Conservation (phyloP, 2,888 invertebrate species). For the Dolichopus griseipennis region DNA sequence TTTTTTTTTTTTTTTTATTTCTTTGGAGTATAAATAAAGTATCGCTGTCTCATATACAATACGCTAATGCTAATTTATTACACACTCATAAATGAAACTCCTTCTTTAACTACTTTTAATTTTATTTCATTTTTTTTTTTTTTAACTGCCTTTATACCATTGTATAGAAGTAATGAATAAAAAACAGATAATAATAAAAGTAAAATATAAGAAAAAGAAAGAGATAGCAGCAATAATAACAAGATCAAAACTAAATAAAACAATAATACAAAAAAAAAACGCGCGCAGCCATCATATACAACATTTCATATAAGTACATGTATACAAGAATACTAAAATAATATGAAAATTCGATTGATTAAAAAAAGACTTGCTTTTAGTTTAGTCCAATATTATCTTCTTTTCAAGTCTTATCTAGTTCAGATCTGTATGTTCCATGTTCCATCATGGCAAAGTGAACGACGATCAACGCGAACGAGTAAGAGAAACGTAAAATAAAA, state of each 20-base stretch:
- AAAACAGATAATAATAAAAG: not conserved
- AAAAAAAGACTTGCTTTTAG: not conserved
- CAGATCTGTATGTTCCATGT: no score
- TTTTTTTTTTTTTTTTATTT: not conserved
- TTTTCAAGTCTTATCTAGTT: no score
- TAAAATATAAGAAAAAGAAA: no score
- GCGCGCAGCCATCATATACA: not conserved
- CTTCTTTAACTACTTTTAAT: not conserved
- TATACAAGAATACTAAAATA: not conserved
- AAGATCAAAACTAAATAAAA: no score
- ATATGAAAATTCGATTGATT: not conserved
- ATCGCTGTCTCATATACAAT: constrained; percentile 25
- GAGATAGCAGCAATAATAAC: no score
- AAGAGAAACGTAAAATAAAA: not conserved
- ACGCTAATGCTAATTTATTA: constrained; percentile 30
- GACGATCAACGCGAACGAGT: no score
- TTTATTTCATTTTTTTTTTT: not conserved
- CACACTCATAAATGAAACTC: constrained; percentile 22
- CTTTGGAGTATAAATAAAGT: not conserved
- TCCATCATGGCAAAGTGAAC: no score
- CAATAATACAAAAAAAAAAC: not conserved
- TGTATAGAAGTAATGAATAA: constrained; percentile 1
- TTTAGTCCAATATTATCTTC: no score
- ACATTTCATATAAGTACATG: not conserved
- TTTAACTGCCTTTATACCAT: constrained; percentile 1